A percentile compares a stretch with the other conserved stretches of the same genome.
These are phyloP conservation scores for Ranitomeya imitator DNA, from an alignment of 2,113 vertebrate genomes.

Conservation along the genomic window DNA sequence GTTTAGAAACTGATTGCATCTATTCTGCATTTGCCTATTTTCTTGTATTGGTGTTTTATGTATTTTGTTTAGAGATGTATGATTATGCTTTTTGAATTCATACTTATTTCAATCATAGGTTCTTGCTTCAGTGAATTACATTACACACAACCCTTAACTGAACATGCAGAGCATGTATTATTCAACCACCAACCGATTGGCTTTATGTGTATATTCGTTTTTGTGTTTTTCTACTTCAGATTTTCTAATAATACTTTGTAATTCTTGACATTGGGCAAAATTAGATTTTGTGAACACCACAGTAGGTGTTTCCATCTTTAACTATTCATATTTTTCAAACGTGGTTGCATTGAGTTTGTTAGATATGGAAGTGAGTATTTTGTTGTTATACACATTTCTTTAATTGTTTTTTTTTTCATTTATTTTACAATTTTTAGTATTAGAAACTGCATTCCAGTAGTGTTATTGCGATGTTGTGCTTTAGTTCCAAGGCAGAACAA, in stretches of 20 bases:
- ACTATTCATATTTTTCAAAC: slow-evolving; percentile 25
- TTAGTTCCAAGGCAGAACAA: not conserved
- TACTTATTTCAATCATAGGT: slow-evolving; percentile 31
- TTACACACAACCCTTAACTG: not conserved
- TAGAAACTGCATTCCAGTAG: not conserved
- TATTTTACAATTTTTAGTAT: not conserved
- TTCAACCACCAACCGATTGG: not conserved
- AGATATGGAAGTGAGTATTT: not conserved
- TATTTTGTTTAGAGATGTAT: slow-evolving; percentile 29
- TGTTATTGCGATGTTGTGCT: not conserved
- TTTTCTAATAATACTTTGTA: slow-evolving; percentile 40
- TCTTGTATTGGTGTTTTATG: slow-evolving; percentile 22
- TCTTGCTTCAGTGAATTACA: slow-evolving; percentile 39
- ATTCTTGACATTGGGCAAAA: slow-evolving; percentile 15
- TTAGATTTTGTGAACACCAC: slow-evolving; percentile 12
- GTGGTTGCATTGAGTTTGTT: not conserved
- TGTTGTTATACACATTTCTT: not conserved
- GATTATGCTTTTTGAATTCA: slow-evolving; percentile 13
- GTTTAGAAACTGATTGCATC: slow-evolving; percentile 19
- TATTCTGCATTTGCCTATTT: slow-evolving; percentile 20
- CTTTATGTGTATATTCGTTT: slow-evolving; percentile 15
- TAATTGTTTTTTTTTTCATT: not conserved
- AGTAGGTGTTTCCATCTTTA: slow-evolving; percentile 16
- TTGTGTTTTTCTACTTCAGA: not conserved
- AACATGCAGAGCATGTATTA: slow-evolving; percentile 17